Percentiles rank a stretch among this genome's conserved stretches.
These are phyloP conservation scores for Tetramorium simillimum DNA, from an alignment of 1,140 invertebrate genomes.

Conservation along the genomic window DNA sequence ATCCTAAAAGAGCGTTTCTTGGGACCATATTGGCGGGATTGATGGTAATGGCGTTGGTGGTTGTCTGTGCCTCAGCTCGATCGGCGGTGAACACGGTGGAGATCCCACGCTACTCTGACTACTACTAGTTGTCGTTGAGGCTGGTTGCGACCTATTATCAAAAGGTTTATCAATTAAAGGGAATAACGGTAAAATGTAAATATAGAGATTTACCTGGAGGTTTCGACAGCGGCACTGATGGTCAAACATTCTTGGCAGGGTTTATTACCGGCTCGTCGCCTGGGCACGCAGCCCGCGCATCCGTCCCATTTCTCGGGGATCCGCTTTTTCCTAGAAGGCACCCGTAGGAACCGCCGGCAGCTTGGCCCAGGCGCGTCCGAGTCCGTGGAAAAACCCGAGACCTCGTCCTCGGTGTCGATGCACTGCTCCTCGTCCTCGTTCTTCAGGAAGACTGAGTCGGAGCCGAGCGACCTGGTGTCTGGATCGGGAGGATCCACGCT, in stretches of 20 bases:
- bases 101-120: conserved; percentile 80
- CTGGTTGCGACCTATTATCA: conserved; percentile 60
- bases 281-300: conserved; percentile 81
- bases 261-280: conserved; percentile 79
- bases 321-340: conserved; percentile 81
- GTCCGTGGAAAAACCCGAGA: conserved; percentile 92
- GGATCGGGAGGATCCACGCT: conserved; percentile 90
- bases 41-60: conserved; percentile 75
- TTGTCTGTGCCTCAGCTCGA: conserved; percentile 82
- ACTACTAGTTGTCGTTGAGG: conserved; percentile 81
- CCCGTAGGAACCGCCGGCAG: conserved; percentile 80
- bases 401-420: conserved; percentile 91
- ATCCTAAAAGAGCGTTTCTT: conserved; percentile 82
- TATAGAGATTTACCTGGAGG: conserved; percentile 75
- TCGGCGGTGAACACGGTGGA: conserved; percentile 79
- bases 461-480: conserved; percentile 87
- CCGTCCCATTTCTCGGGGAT: conserved; percentile 82
- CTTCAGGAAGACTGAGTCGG: conserved; percentile 90
- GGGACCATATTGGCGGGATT: conserved; percentile 79
- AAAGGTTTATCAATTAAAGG: not conserved
- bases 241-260: conserved; percentile 80
- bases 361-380: conserved; percentile 87
- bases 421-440: conserved; percentile 85
- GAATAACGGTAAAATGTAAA: no score
- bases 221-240: conserved; percentile 84